Base-by-base conservation (phyloP, 2,113 vertebrate species). In the Suncus etruscus region DNA sequence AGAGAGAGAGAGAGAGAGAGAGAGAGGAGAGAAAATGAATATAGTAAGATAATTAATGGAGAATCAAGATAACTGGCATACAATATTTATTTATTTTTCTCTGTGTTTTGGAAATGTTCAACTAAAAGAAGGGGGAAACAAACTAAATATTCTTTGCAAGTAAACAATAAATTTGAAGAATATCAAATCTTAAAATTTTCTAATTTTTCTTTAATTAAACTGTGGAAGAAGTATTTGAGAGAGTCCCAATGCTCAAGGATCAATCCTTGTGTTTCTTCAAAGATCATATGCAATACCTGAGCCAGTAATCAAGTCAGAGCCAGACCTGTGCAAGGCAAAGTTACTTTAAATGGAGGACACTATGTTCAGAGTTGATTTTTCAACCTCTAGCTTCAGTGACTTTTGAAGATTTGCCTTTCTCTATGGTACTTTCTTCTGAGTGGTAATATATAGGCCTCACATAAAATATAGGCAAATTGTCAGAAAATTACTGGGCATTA, bases 21-120 rank as follows among this genome's bases (percentile, higher is more conserved):
- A 39, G 39, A 39, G 39, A 39, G 39, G 39, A 61, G 58, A 20
- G 39, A 73, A 89, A 54, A 0, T 1, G 27, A 68, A 45, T 10
- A 29, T 1, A 1, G 20, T 5, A 69, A 3, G 27, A 16, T 54
- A 18, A 66, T 45, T 72, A 78, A 80, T 18, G 8, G 3, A 16
- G n/a, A 74, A 20, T 63, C 6, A 3, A 87, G 14, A 1, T 27
- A 3, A 84, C 83, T 3, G 0, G 0, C 16, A 45, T 2, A 5
- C 0, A 63, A 22, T 54, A 79, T 66, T 83, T 11, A 80, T 66
- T 14, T 47, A 11, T 66, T 78, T 39, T 27, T 1, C 31, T 11
- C 45, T 75, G 20, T 39, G 45, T 7, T 65, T 85, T 58, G n/a
- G 74, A 39, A 48, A 4, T 76, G 68, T 89, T 54, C 7, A 76